Base-by-base conservation (phyloP, 2,888 invertebrate genomes). In the Esperia sulphurella region DNA sequence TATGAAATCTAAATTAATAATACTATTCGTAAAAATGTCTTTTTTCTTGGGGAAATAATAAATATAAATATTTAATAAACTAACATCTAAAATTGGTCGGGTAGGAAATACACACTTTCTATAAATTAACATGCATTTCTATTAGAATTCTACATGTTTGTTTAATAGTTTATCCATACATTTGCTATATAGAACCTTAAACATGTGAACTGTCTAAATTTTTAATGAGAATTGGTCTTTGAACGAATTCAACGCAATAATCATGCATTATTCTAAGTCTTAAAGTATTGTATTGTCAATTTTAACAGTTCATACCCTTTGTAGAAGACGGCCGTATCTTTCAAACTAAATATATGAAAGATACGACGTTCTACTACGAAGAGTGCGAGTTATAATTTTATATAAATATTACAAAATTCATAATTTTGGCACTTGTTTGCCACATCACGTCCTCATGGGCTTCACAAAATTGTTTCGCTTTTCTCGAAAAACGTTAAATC, bases 11-110 rank as follows among this genome's bases (percentile, higher is more conserved):
- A 86, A 79, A 85, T 83, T 88, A 89, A 83, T 88, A 89, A 89
- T 89, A 89, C 89, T 88, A 86, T 88, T 83, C 85, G 89, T 89
- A 89, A 89, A 89, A 88, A 89, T 89, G 89, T 89, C 89, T 89
- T 89, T 85, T 82, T 78, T 67, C 65, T 75, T 76, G 83, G 83
- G 83, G 77, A 79, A 81, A 71, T 83, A 76, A 86, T 85, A 86
- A 85, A 88, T 87, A 88, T 85, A 84, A 78, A 79, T 82, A 79
- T 70, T 75, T 74, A 71, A 71, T 72, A 65, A 74, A 74, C 83
- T 86, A 86, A 75, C 63, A 73, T 66, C 83, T 86, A 87, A 75
- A 63, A 79, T 89, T 88, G 89, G 88, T 88, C 88, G 72, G 85
- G 84, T 82, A 87, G 83, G 85, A 83, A 76, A 76, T 80, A 82